A percentile compares a stretch with the other conserved stretches of the same genome.
Conservation (phyloP, 2,888 invertebrate species). For the Plagodis pulveraria region DNA sequence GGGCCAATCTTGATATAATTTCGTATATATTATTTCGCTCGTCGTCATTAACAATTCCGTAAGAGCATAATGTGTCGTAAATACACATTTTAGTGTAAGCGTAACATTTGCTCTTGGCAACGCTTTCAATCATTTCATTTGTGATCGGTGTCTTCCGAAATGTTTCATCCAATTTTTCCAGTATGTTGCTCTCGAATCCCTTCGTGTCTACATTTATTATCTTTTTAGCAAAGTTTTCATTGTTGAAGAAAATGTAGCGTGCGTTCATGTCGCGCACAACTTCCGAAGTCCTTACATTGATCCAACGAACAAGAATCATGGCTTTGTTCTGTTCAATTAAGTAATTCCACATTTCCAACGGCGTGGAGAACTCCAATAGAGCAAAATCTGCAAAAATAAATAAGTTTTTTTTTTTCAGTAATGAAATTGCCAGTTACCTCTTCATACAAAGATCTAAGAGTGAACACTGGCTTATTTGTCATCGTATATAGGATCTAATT, state of each 20-base stretch:
- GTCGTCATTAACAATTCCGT: conserved; percentile 86
- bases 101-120: conserved; percentile 77
- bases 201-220: conserved; percentile 74
- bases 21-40: conserved; percentile 84
- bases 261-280: conserved; percentile 79
- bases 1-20: conserved; percentile 86
- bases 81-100: conserved; percentile 82
- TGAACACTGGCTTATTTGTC: no score
- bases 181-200: conserved; percentile 63
- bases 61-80: conserved; percentile 85
- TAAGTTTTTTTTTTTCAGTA: background rate
- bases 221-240: conserved; percentile 71
- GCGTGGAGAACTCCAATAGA: conserved; percentile 78
- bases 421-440: background rate
- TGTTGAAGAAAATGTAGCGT: conserved; percentile 74
- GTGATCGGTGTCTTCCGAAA: conserved; percentile 84
- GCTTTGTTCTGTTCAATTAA: conserved; percentile 85
- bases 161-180: conserved; percentile 76
- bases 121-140: conserved; percentile 83
- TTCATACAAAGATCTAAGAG: no score
- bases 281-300: conserved; percentile 82
- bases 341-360: conserved; percentile 85
- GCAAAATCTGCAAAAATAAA: conserved; percentile 76
- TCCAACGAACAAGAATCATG: conserved; percentile 86
- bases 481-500: no score